phyloP scores from a whole-genome alignment of 2,113 vertebrate genomes.

The Odontophorus gujanensis region DNA sequence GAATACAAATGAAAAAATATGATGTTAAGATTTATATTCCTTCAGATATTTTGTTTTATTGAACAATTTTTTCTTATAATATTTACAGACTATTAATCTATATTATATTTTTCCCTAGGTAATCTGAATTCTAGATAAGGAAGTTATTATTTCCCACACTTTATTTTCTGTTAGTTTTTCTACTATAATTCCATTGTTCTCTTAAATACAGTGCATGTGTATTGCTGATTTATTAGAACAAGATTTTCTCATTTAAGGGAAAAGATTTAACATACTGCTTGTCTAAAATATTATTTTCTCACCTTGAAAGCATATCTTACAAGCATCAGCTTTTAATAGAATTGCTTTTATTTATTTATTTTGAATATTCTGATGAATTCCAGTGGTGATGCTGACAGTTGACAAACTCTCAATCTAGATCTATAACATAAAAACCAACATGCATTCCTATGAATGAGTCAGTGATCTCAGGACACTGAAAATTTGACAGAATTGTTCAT shows the following conservation, averaged over 20 bases:
- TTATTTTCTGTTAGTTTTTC: neutral
- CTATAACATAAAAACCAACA: neutral
- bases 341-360: neutral
- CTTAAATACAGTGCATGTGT: neutral
- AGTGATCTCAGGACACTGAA: neutral
- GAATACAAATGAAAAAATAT: neutral
- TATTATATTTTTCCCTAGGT: neutral
- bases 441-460: neutral
- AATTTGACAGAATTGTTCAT: neutral
- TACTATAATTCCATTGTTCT: neutral
- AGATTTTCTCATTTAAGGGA: neutral
- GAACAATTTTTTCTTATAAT: neutral
- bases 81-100: neutral
- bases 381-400: neutral
- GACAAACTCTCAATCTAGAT: neutral
- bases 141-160: neutral
- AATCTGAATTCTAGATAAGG: neutral
- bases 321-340: neutral
- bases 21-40: neutral
- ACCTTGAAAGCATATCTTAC: neutral
- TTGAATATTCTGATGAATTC: neutral
- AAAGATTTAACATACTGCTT: neutral
- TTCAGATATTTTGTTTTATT: neutral
- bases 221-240: neutral
- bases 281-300: neutral